Base-by-base conservation (phyloP, 2,888 invertebrate species). In the Trachelus iudaicus region DNA sequence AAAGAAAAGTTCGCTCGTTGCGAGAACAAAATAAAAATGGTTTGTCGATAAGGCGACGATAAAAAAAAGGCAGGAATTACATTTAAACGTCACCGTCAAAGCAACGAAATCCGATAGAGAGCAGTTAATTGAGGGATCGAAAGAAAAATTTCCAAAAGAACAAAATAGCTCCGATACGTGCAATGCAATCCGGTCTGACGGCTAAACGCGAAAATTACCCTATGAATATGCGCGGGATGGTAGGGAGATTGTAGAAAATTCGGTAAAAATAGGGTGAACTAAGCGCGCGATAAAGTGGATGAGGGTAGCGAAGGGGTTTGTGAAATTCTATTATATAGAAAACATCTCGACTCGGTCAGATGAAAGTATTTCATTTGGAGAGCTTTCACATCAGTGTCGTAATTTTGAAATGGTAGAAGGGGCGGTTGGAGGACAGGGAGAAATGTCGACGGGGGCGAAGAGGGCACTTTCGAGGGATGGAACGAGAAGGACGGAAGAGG, bases 281-380 rank as follows among this genome's bases (percentile, higher is more conserved):
- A 35, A 68, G 68, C 68, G 73, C 69, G 31, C 11, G 71, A 71
- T 34, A 76, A 73, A 75, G 30, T 31, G 69, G 69, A 56, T 37
- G 73, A 76, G 31, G 35, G 74, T 13, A 33, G 31, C 12, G 9
- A 69, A 11, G 75, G 73, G 73, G 80, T 69, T 31, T 76, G 77
- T 73, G 76, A 75, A n/a, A 69, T 73, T 34, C 69, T 73, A 75
- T 76, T 71, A 71, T 71, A 23, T 6, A 37, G 71, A 74, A 74
- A 74, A 74, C 34, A 69, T 35, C 69, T 40, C 75, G 35, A 35
- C 37, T 69, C 69, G 68, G 69, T 69, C 34, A 76, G 76, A 81
- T 80, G 77, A 81, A 80, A 80, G 80, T 83, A 83, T 83, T 83
- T 82, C 79, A 81, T 83, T 83, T 80, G 79, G 79, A 77, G 78